These are phyloP conservation scores for Erebia epiphron DNA, from an alignment of 2,888 invertebrate genomes.

Conservation along the genomic window DNA sequence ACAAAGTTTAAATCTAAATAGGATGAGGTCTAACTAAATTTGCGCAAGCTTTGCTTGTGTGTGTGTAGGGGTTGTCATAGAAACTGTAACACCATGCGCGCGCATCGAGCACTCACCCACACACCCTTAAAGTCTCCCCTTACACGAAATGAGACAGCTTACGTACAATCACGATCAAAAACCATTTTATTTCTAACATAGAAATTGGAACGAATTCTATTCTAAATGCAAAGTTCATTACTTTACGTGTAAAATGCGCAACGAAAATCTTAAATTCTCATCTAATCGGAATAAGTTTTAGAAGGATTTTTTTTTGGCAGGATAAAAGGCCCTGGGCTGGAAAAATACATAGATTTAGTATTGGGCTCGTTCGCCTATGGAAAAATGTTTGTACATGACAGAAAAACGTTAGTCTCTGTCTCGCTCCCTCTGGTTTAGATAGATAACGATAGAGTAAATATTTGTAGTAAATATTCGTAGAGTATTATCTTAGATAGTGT, in stretches of 20 bases:
- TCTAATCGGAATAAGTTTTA: no score
- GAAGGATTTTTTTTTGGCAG: no score
- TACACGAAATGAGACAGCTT: constrained; percentile 59
- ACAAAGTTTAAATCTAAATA: constrained; percentile 42
- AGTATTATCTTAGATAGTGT: no score
- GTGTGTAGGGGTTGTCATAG: constrained; percentile 81
- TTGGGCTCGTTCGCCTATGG: no score
- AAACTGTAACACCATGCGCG: constrained; percentile 79
- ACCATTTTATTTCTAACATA: not conserved
- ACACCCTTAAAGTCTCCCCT: constrained; percentile 58
- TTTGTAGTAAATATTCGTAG: no score
- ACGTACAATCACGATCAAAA: constrained; percentile 52
- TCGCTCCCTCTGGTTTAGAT: no score
- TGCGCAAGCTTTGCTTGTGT: constrained; percentile 74
- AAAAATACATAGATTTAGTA: no score
- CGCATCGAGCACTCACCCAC: constrained; percentile 68
- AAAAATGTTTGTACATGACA: no score
- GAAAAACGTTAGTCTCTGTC: no score
- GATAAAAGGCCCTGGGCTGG: no score
- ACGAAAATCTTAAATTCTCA: not conserved
- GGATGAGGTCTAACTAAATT: constrained; percentile 50
- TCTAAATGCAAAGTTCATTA: not conserved
- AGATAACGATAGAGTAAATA: no score
- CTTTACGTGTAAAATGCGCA: not conserved
- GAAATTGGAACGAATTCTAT: not conserved